Evolutionary conservation across 2,113 vertebrate species (phyloP).

Genomic region (Antechinus flavipes): DNA sequence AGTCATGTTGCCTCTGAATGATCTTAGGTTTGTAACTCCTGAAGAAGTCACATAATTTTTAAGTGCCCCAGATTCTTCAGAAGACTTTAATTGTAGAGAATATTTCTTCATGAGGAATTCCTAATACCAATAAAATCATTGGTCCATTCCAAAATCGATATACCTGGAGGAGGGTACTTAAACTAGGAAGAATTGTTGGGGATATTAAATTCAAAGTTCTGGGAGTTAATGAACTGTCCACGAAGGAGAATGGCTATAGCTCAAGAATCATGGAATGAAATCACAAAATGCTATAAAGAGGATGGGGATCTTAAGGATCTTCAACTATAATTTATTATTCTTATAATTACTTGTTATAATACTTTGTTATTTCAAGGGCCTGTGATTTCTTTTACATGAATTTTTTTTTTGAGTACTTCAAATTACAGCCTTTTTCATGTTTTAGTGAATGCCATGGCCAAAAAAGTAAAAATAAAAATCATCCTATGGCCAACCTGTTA

Average conservation of each 20-base stretch:
- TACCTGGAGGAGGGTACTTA: not conserved
- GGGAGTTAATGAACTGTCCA: not conserved
- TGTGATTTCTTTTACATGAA: not conserved
- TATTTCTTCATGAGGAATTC: not conserved
- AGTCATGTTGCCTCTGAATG: not conserved
- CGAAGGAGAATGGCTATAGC: not conserved
- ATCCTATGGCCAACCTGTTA: not conserved
- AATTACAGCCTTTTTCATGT: not conserved
- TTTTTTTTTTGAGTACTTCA: not conserved
- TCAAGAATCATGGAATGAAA: not conserved
- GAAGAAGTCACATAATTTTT: not conserved
- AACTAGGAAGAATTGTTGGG: not conserved
- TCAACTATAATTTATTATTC: not conserved
- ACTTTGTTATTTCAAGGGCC: not conserved
- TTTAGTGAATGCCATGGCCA: not conserved
- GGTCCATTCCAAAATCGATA: not conserved
- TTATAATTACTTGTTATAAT: not conserved
- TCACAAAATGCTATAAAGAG: not conserved
- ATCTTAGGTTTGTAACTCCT: slow-evolving; percentile 8
- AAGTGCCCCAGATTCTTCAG: not conserved
- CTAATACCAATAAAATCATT: not conserved
- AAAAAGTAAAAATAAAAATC: not conserved
- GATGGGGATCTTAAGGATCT: not conserved
- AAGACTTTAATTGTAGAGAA: not conserved
- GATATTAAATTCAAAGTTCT: not conserved